Evolutionary conservation across 2,888 invertebrate species (phyloP), one percentile per base, ranked within the genome.

Genomic region (Acanthosepion lycidas): DNA sequence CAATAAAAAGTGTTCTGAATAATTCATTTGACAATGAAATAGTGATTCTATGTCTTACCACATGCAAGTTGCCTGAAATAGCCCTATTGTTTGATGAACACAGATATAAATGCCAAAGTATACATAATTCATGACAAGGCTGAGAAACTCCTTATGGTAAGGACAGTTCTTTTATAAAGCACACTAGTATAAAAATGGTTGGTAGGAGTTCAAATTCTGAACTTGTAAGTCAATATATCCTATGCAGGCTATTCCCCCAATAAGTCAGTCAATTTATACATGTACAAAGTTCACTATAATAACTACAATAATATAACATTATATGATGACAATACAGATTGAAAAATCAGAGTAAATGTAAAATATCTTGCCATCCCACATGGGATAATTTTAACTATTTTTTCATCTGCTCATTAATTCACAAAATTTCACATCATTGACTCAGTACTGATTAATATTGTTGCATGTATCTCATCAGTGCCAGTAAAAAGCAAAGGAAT

Each of bases 11-110:
- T n/a, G 6, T 78, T 78, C 18, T 78, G n/a, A 78, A n/a, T 78
- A 78, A 78, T 78, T 78, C 78, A 78, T 78, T 33, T 78, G 78
- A 78, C 78, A 78, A 78, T 78, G n/a, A 78, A 78, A 78, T n/a
- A n/a, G 78, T 78, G 78, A 78, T 78, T 78, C n/a, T 5, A 5
- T 78, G n/a, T 78, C 78, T 78, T 78, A 78, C n/a, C 3, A 78
- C 78, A 78, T 78, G 78, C 78, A 78, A 78, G 12, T n/a, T 78
- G 15, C n/a, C 78, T 15, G n/a, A 78, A 78, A 78, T 78, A 78
- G 78, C n/a, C 78, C 15, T 78, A 78, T 12, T 78, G 78, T 78
- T 78, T 78, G 78, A 78, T 78, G 78, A 33, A 33, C n/a, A n/a
- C 12, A n/a, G 15, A 78, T 33, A 78, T 33, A 33, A 78, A 78